These are phyloP conservation scores for Drosophila pandora DNA, from an alignment of 1,140 invertebrate species.

Conservation along the genomic window DNA sequence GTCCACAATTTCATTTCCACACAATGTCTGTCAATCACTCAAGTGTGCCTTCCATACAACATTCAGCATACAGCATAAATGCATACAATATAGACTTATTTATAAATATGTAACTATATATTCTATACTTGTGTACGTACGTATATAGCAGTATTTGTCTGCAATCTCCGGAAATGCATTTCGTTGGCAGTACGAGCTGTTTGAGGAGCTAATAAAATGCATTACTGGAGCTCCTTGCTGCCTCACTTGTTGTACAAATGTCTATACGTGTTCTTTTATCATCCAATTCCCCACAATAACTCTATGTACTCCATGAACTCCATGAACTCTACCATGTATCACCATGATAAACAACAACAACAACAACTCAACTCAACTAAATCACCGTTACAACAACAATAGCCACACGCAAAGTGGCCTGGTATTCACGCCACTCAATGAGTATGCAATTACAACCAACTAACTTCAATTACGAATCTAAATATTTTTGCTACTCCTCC, in stretches of 20 bases:
- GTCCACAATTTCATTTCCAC: conserved; percentile 35
- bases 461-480: conserved; percentile 51
- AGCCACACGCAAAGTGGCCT: conserved; percentile 81
- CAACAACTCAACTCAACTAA: conserved; percentile 43
- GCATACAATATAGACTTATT: conserved; percentile 8
- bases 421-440: conserved; percentile 83
- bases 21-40: conserved; percentile 31
- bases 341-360: conserved; percentile 25
- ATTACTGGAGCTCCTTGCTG: conserved; percentile 18
- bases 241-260: conserved; percentile 49
- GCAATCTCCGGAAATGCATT: conserved; percentile 37
- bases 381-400: conserved; percentile 46
- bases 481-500: conserved; percentile 41
- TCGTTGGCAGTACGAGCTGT: conserved; percentile 1
- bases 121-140: conserved; percentile 5
- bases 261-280: conserved; percentile 49
- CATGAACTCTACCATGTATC: conserved; percentile 6
- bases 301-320: conserved; percentile 26
- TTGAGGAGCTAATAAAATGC: conserved; percentile 8
- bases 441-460: conserved; percentile 79
- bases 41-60: background rate
- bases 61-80: background rate
- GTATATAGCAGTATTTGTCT: conserved; percentile 7
- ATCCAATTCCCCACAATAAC: conserved; percentile 48
- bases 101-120: background rate